Evolutionary conservation across 2,888 invertebrate genomes (phyloP), one percentile per base, ranked within the genome.

Genomic region (Odontocolon sp.): DNA sequence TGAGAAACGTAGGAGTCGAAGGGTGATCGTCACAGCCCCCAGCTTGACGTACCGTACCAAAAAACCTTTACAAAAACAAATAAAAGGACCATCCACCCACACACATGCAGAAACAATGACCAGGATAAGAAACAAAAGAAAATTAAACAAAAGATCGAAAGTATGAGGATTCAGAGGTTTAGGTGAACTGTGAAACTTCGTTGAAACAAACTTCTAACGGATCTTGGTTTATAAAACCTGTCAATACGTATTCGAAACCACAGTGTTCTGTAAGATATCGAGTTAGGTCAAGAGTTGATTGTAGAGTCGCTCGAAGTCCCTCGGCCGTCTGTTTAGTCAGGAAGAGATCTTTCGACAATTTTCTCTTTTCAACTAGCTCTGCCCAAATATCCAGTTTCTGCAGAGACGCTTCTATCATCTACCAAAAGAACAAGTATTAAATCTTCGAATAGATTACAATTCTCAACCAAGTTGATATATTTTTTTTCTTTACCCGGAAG

Each of bases 141-240:
- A n/a, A n/a, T n/a, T n/a, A n/a, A n/a, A n/a, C n/a, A n/a, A n/a
- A n/a, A n/a, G n/a, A n/a, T n/a, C n/a, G n/a, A n/a, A n/a, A n/a
- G n/a, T n/a, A n/a, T n/a, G n/a, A n/a, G n/a, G n/a, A n/a, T n/a
- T n/a, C n/a, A n/a, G n/a, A n/a, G n/a, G n/a, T n/a, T n/a, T n/a
- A n/a, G n/a, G n/a, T n/a, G n/a, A n/a, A n/a, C n/a, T n/a, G n/a
- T n/a, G n/a, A n/a, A n/a, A n/a, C n/a, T n/a, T 3, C 4, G n/a
- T 36, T 42, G 38, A 42, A 50, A 28, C 68, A 47, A 47, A 64
- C 72, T 68, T 75, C 78, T 18, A 78, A 36, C 16, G 72, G 69
- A 59, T 76, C 75, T 56, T 78, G 75, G 38, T 76, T 78, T 9
- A 69, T 61, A 6, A 67, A 66, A 40, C 68, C 71, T n/a, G 78